Percentiles rank a stretch among this genome's conserved stretches.
These are phyloP conservation scores for Heliconius ismenius DNA, from an alignment of 2,888 invertebrate species.

Conservation along the genomic window DNA sequence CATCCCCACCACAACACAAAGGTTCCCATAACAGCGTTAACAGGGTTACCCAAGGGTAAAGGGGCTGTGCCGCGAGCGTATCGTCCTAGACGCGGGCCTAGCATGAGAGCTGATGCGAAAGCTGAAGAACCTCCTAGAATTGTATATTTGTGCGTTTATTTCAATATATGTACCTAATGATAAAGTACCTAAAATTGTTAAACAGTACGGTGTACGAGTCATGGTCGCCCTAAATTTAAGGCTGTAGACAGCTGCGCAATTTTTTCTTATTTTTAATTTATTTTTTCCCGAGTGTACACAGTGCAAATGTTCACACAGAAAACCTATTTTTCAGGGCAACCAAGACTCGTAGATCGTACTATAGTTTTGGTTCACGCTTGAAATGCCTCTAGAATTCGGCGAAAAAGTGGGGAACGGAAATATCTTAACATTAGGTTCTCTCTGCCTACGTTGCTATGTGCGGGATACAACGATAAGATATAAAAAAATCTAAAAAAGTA, in stretches of 20 bases:
- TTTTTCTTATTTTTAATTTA: too few species aligned
- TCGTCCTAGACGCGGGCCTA: slow-evolving; percentile 93
- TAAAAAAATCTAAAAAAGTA: neutral
- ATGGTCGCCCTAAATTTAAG: too few species aligned
- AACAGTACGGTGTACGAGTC: too few species aligned
- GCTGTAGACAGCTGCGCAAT: too few species aligned
- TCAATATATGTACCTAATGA: neutral
- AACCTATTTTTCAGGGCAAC: too few species aligned
- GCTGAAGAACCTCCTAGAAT: slow-evolving; percentile 85
- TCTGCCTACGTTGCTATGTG: neutral
- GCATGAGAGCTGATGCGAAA: slow-evolving; percentile 93
- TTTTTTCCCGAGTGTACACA: too few species aligned
- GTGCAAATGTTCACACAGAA: too few species aligned
- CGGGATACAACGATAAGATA: neutral
- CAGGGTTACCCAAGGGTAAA: slow-evolving; percentile 91
- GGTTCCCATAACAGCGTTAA: slow-evolving; percentile 94
- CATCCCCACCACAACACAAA: slow-evolving; percentile 99
- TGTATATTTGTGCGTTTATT: slow-evolving; percentile 15
- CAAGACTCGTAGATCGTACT: too few species aligned
- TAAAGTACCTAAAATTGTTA: too few species aligned
- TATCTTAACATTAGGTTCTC: neutral
- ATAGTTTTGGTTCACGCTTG: neutral
- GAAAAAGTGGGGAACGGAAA: neutral
- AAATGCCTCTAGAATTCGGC: neutral
- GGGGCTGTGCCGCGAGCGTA: slow-evolving; percentile 89